Percentiles rank a stretch among this genome's conserved stretches.
Evolutionary conservation across 2,113 vertebrate genomes (phyloP).

Genomic region (Prietella phreatophila): DNA sequence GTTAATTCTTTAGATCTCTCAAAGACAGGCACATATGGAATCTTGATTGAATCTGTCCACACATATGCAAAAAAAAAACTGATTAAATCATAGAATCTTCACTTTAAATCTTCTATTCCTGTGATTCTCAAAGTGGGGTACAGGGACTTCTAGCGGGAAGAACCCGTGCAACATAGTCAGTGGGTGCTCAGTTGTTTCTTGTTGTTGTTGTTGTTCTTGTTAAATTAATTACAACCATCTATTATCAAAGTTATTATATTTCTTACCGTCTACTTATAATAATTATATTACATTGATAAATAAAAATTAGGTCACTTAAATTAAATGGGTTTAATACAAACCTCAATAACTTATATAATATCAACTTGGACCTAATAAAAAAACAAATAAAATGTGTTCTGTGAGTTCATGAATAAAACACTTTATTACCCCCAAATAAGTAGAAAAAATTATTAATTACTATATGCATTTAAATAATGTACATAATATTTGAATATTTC

Average conservation of each 20-base stretch:
- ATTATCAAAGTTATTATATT: background rate
- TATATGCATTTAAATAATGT: background rate
- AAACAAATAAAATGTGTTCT: background rate
- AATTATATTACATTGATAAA: background rate
- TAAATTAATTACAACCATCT: background rate
- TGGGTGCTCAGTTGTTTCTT: background rate
- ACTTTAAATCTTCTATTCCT: background rate
- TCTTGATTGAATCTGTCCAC: constrained; percentile 2
- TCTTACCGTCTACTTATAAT: background rate
- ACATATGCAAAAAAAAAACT: background rate
- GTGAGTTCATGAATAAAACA: background rate
- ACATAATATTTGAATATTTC: background rate
- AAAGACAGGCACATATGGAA: background rate
- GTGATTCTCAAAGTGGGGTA: background rate
- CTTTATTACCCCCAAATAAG: background rate
- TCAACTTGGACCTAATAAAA: background rate
- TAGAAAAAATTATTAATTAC: background rate
- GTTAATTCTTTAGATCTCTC: constrained; percentile 30
- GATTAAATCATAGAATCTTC: background rate
- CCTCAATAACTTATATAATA: background rate
- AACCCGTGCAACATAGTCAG: background rate
- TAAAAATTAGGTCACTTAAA: background rate
- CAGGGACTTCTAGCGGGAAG: background rate
- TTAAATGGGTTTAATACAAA: background rate
- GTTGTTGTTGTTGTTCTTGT: background rate